Evolutionary conservation across 2,113 vertebrate species (phyloP).

Genomic region (Scomber colias): DNA sequence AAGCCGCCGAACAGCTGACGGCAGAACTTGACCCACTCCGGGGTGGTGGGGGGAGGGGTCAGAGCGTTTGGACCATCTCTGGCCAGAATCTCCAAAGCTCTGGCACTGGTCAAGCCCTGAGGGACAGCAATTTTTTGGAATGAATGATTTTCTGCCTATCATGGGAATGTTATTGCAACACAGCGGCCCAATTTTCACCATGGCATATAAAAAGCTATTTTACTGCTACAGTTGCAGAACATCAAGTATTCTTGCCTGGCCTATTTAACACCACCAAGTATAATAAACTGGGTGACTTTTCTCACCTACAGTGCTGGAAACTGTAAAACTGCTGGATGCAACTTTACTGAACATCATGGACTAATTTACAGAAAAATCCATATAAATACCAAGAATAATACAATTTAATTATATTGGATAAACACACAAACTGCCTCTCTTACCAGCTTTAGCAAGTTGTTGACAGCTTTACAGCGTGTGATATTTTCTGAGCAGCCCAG

Average conservation of each 20-base stretch:
- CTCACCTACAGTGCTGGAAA: conserved; percentile 28
- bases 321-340: conserved; percentile 24
- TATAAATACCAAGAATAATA: conserved; percentile 1
- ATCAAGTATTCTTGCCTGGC: conserved; percentile 54
- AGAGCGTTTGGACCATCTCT: conserved; percentile 91
- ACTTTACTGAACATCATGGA: conserved; percentile 37
- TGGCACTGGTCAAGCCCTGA: conserved; percentile 89
- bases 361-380: conserved; percentile 30
- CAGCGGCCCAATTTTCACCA: conserved; percentile 51
- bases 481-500: not conserved
- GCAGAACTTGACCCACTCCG: conserved; percentile 97
- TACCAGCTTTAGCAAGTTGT: not conserved
- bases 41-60: conserved; percentile 92
- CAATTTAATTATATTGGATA: not conserved
- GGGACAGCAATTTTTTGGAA: conserved; percentile 15
- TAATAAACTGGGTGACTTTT: conserved; percentile 45
- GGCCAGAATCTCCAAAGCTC: conserved; percentile 87
- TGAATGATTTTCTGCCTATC: conserved; percentile 15
- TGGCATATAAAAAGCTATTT: conserved; percentile 62
- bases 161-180: conserved; percentile 50
- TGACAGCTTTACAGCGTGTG: conserved; percentile 21
- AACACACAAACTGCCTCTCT: conserved; percentile 10
- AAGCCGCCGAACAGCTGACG: conserved; percentile 95
- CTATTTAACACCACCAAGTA: conserved; percentile 58
- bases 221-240: conserved; percentile 49